These are phyloP conservation scores for Zaprionus bogoriensis DNA, from an alignment of 2,888 invertebrate genomes.

Conservation along the genomic window DNA sequence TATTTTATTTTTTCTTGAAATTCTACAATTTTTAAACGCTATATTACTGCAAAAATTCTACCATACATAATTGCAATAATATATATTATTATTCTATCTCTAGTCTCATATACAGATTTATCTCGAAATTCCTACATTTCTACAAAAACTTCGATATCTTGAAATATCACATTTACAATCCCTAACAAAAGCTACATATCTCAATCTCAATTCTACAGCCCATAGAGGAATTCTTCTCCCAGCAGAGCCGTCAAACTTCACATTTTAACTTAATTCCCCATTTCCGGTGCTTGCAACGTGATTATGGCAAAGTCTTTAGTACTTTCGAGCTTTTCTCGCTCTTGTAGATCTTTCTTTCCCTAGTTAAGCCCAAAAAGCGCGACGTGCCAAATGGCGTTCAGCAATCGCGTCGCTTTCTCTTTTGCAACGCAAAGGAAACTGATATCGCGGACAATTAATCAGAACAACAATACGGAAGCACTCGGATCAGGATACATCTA, in stretches of 20 bases:
- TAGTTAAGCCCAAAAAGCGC: not conserved
- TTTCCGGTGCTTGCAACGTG: not conserved
- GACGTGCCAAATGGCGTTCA: not conserved
- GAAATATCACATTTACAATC: no score
- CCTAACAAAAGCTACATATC: not conserved
- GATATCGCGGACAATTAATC: slow-evolving; percentile 29
- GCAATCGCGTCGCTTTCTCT: slow-evolving; percentile 20
- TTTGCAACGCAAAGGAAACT: slow-evolving; percentile 19
- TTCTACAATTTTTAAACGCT: no score
- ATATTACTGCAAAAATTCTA: no score
- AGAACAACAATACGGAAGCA: slow-evolving; percentile 27
- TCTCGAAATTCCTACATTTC: no score
- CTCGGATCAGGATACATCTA: slow-evolving; percentile 25
- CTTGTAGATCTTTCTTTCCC: not conserved
- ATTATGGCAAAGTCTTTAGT: not conserved
- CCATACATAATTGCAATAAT: no score
- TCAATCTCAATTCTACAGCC: not conserved
- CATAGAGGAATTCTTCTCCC: not conserved
- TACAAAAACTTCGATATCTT: no score
- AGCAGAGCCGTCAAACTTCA: not conserved
- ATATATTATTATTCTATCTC: no score
- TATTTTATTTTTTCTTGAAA: no score
- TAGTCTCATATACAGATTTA: no score
- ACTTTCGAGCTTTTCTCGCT: not conserved
- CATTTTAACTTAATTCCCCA: not conserved